Percentiles rank a stretch among this genome's conserved stretches.
Conservation (phyloP, 1,140 invertebrate genomes). For the Drosophila azteca region DNA sequence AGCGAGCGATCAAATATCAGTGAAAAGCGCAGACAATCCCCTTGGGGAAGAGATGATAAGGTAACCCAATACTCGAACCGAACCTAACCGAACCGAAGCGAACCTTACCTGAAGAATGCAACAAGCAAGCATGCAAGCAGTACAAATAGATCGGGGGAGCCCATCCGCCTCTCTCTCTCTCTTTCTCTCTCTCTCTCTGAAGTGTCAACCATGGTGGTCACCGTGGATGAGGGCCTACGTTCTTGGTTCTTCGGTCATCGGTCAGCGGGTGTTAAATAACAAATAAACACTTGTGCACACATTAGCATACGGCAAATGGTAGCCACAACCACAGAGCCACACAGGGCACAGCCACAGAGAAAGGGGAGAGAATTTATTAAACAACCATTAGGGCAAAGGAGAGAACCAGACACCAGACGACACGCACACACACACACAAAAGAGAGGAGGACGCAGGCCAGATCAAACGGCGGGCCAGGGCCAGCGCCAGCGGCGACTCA, state of each 20-base stretch:
- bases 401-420: too few species aligned
- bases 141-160: slow-evolving; percentile 14
- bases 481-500: not conserved
- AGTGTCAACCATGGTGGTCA: slow-evolving; percentile 68
- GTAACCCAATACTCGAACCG: slow-evolving; percentile 36
- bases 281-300: slow-evolving; percentile 81
- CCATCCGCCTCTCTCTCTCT: not conserved
- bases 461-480: slow-evolving; percentile 36
- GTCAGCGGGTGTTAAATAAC: slow-evolving; percentile 76
- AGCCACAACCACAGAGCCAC: slow-evolving; percentile 8
- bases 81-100: not conserved
- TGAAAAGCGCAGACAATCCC: not conserved
- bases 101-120: slow-evolving; percentile 12
- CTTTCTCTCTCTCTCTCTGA: slow-evolving; percentile 5
- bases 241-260: slow-evolving; percentile 10
- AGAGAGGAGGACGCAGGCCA: slow-evolving; percentile 12
- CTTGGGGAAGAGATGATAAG: slow-evolving; percentile 20
- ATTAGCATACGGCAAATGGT: slow-evolving; percentile 59
- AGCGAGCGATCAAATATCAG: slow-evolving; percentile 38
- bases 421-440: slow-evolving; percentile 8
- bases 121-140: not conserved
- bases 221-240: slow-evolving; percentile 10
- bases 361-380: slow-evolving; percentile 55
- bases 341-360: not conserved
- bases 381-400: slow-evolving; percentile 44